Base-by-base conservation (phyloP, 2,113 vertebrate genomes). In the Phoenicopterus ruber region DNA sequence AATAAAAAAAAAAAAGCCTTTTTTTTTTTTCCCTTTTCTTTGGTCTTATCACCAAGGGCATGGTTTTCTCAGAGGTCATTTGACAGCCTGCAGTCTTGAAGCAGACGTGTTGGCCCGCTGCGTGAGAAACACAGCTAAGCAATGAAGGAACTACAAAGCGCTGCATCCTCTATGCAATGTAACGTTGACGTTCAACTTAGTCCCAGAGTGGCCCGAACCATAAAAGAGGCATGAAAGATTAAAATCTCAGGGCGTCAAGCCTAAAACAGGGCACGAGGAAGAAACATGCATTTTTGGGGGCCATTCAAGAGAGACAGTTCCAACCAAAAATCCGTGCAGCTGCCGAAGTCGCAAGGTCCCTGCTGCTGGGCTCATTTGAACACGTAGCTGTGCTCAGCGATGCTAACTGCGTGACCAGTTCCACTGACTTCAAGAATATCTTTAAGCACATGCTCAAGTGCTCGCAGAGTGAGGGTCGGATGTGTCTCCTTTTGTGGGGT, bases 21-120 rank as follows among this genome's bases (percentile, higher is more conserved):
- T 40, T 28, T 31, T 34, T 67, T n/a, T 29, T 57, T 6, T 21
- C 13, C 6, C 5, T 17, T 79, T 85, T 67, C 24, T 94, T 88
- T 78, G 42, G 52, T 52, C 77, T 97, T 89, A 93, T 86, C 95
- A 54, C n/a, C 83, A 94, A 95, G 83, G 91, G 28, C 55, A 78
- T 26, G 34, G 47, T 85, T 93, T 93, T 87, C 78, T 85, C 69
- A 94, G 82, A 91, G 78, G 70, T 46, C 74, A 32, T 84, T 95
- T 94, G 72, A 42, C 65, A 73, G 66, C 36, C 54, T 4, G 4
- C 42, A 88, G 52, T 67, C 54, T 78, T 66, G 40, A 87, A 91
- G 40, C 38, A 46, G 40, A 21, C 0, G 0, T 19, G 17, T 31
- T 57, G 62, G 29, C 19, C 58, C 40, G 38, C 3, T 5, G n/a